A percentile compares a stretch with the other conserved stretches of the same genome.
These are phyloP conservation scores for Willisornis vidua DNA, from an alignment of 2,113 vertebrate species.

Conservation along the genomic window DNA sequence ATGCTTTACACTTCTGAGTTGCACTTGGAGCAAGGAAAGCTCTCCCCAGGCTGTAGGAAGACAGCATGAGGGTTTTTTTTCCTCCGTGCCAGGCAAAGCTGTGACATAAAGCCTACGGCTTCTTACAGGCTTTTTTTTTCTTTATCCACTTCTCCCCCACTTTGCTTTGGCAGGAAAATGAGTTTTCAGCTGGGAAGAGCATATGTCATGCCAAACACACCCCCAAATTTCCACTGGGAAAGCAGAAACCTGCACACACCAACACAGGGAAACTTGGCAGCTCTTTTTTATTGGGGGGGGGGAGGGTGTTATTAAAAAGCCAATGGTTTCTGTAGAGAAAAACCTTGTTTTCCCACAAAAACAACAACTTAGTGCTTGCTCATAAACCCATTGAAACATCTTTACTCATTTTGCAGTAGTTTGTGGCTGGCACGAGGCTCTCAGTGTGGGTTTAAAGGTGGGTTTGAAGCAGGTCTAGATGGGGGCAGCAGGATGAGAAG, in stretches of 20 bases:
- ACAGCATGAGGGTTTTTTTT: slow-evolving; percentile 3
- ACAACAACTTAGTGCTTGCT: background rate
- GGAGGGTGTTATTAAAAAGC: background rate
- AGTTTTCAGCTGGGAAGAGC: slow-evolving; percentile 56
- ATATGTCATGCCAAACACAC: slow-evolving; percentile 19
- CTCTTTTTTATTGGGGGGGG: background rate
- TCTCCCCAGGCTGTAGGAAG: slow-evolving; percentile 28
- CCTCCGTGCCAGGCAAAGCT: slow-evolving; percentile 57
- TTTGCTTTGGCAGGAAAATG: slow-evolving; percentile 22
- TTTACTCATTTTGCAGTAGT: background rate
- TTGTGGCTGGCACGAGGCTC: background rate
- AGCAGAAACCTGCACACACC: background rate
- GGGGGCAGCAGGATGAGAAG: background rate
- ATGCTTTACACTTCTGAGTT: background rate
- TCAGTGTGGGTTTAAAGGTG: background rate
- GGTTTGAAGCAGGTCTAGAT: background rate
- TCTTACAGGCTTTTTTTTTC: background rate
- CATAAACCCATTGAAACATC: background rate
- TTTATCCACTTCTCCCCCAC: background rate
- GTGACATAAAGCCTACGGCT: slow-evolving; percentile 47
- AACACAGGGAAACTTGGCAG: background rate
- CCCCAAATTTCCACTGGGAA: slow-evolving; percentile 11
- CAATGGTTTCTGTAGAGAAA: background rate
- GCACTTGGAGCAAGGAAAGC: background rate
- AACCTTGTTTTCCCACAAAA: background rate